Evolutionary conservation across 30 jellyfish, hydroid and myxozoan genomes (phyloP).

Genomic region (Aurelia aurita): DNA sequence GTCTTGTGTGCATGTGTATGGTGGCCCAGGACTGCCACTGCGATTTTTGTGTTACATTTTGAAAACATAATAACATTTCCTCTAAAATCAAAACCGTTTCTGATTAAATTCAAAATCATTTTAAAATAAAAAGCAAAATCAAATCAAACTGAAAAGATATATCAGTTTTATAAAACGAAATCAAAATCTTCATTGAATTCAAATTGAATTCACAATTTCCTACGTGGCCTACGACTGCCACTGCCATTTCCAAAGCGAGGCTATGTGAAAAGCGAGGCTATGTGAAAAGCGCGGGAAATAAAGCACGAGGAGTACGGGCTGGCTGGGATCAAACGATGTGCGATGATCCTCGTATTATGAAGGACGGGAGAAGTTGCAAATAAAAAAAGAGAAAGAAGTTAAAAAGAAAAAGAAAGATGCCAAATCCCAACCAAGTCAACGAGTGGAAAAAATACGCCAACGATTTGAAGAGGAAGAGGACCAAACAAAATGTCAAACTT

Average conservation of each 20-base stretch:
- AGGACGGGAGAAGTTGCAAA: background rate
- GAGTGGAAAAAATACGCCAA: slow-evolving; percentile 29
- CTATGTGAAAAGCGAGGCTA: no score
- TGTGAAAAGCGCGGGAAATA: no score
- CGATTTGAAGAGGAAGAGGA: slow-evolving; percentile 8
- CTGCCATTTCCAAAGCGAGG: slow-evolving; percentile 31
- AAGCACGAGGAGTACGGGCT: no score
- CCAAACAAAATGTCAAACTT: background rate
- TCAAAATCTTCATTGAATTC: no score
- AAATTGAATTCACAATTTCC: no score
- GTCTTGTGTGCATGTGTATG: background rate
- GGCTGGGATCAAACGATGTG: no score
- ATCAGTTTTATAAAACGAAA: no score
- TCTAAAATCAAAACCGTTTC: background rate
- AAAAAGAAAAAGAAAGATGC: no score
- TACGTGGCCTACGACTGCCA: slow-evolving; percentile 5
- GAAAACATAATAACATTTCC: background rate
- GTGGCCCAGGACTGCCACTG: slow-evolving; percentile 58
- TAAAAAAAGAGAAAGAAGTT: no score
- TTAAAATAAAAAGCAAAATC: background rate
- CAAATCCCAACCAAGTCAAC: slow-evolving; percentile 1
- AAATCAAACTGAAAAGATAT: no score
- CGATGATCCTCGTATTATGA: background rate
- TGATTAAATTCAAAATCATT: background rate
- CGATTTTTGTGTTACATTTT: background rate